A percentile compares a stretch with the other conserved stretches of the same genome.
These are phyloP conservation scores for Drosophila lacertosa DNA, from an alignment of 1,140 invertebrate genomes.

Conservation along the genomic window DNA sequence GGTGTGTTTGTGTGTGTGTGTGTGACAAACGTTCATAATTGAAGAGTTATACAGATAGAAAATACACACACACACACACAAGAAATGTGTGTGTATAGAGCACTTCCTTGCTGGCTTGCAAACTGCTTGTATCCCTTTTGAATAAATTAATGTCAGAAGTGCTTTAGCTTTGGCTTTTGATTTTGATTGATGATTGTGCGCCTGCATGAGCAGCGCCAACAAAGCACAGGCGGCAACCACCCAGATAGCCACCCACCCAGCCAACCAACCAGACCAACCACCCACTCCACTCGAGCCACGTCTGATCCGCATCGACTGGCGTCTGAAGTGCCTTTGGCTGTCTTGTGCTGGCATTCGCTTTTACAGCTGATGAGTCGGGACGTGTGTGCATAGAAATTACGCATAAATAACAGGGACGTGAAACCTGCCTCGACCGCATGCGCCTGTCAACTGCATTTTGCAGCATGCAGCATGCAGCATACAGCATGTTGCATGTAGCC, in stretches of 20 bases:
- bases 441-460: too few species aligned
- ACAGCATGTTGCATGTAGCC: not conserved
- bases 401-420: slow-evolving; percentile 70
- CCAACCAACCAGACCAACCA: not conserved
- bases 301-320: slow-evolving; percentile 12
- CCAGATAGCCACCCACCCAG: slow-evolving; percentile 7
- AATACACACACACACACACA: slow-evolving; percentile 6
- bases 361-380: slow-evolving; percentile 44
- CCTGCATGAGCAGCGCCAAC: slow-evolving; percentile 47
- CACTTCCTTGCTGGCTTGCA: slow-evolving; percentile 36
- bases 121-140: slow-evolving; percentile 81
- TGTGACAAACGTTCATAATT: slow-evolving; percentile 51
- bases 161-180: slow-evolving; percentile 83
- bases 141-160: slow-evolving; percentile 84
- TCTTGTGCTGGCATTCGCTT: slow-evolving; percentile 44
- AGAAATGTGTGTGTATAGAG: slow-evolving; percentile 12
- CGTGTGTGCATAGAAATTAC: slow-evolving; percentile 73
- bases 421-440: slow-evolving; percentile 8
- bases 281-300: not conserved
- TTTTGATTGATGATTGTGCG: slow-evolving; percentile 83
- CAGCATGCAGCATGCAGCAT: not conserved
- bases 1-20: not conserved
- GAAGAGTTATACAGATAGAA: slow-evolving; percentile 26
- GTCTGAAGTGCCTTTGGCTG: slow-evolving; percentile 38
- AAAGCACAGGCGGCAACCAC: slow-evolving; percentile 28